Conservation (phyloP, 2,797 vertebrate species). For the Delichon dasypus region DNA sequence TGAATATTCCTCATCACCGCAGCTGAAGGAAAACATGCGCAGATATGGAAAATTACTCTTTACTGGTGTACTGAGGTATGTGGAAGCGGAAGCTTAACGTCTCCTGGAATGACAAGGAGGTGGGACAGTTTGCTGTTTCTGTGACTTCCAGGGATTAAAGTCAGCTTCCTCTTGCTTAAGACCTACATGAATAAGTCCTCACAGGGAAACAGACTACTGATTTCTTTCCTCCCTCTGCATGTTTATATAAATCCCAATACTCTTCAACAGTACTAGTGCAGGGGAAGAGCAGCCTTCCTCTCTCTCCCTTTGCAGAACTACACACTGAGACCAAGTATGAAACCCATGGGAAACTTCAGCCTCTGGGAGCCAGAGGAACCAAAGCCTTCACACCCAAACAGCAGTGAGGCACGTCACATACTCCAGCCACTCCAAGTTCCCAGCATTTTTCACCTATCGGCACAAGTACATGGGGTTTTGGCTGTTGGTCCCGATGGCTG, state of each 20-base stretch:
- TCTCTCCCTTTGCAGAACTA: not conserved
- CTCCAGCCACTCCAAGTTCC: not conserved
- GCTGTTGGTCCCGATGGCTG: not conserved
- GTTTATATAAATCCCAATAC: not conserved
- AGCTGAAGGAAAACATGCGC: not conserved
- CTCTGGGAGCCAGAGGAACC: not conserved
- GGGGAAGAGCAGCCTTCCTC: not conserved
- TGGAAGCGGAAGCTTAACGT: slow-evolving; percentile 21
- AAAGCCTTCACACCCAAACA: not conserved
- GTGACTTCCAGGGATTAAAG: slow-evolving; percentile 45
- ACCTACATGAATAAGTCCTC: not conserved
- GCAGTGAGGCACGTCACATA: not conserved
- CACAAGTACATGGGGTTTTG: not conserved
- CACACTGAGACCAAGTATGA: not conserved
- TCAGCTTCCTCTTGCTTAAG: slow-evolving; percentile 27
- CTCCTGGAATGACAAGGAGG: not conserved
- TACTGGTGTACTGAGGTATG: not conserved
- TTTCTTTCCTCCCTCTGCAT: not conserved
- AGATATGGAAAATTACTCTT: slow-evolving; percentile 7
- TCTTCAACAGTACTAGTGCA: fast-evolving
- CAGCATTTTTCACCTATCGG: not conserved
- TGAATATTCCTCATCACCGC: not conserved
- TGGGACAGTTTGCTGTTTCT: slow-evolving; percentile 7
- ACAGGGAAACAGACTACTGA: not conserved
- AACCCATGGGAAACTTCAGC: not conserved